phyloP scores from a whole-genome alignment of 37 sponge, comb jelly and placozoan species.

The Amphimedon queenslandica region DNA sequence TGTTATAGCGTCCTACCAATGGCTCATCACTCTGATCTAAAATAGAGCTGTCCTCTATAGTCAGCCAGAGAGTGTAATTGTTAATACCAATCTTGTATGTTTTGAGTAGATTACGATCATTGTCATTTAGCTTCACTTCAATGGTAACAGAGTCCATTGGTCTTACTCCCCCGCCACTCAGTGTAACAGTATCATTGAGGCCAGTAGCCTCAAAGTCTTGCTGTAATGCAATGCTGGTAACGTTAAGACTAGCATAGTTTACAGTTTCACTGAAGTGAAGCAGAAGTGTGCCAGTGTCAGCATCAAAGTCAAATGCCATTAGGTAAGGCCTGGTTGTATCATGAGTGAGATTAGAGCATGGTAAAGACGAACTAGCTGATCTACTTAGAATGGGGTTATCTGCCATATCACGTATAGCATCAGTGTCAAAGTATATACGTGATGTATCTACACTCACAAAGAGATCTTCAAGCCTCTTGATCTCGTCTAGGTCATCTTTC shows the following conservation, averaged over 20 bases:
- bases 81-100: conserved; percentile 48
- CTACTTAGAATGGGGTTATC: conserved; percentile 37
- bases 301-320: conserved; percentile 71
- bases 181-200: conserved; percentile 14
- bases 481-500: conserved; percentile 67
- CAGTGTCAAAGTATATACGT: conserved; percentile 39
- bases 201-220: conserved; percentile 23
- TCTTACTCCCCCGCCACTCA: conserved; percentile 46
- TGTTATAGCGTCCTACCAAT: conserved; percentile 32
- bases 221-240: conserved; percentile 53
- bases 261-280: conserved; percentile 85
- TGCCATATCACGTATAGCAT: conserved; percentile 72
- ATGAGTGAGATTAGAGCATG: conserved; percentile 28
- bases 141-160: conserved; percentile 47
- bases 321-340: conserved; percentile 67
- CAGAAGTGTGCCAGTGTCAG: conserved; percentile 55
- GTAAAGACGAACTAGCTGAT: conserved; percentile 19
- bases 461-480: conserved; percentile 70
- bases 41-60: conserved; percentile 43
- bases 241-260: conserved; percentile 56
- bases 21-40: conserved; percentile 58
- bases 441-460: conserved; percentile 34
- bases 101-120: conserved; percentile 76
- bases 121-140: conserved; percentile 23
- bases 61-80: conserved; percentile 41